A percentile compares a stretch with the other conserved stretches of the same genome.
Conservation (phyloP, 2,888 invertebrate genomes). For the Plagiodera versicolora region DNA sequence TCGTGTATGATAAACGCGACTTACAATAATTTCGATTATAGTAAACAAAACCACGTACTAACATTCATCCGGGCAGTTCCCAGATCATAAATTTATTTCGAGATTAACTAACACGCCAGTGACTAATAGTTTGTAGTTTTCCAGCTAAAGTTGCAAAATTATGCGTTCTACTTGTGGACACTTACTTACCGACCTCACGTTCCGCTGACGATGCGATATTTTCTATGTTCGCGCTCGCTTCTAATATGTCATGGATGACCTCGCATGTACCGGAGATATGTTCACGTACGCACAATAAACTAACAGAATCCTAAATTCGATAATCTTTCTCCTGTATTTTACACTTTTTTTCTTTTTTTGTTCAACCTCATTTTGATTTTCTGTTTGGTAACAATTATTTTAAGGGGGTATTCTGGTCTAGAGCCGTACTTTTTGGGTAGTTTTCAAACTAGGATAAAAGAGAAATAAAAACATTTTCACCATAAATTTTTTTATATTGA, state of each 20-base stretch:
- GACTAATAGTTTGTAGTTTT: conserved; percentile 22
- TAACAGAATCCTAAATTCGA: conserved; percentile 12
- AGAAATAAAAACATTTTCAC: too few relatives aligned
- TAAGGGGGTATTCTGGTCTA: too few relatives aligned
- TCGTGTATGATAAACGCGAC: conserved; percentile 12
- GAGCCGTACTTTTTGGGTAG: too few relatives aligned
- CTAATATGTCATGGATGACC: conserved; percentile 29
- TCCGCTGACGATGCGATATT: conserved; percentile 32
- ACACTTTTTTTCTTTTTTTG: neutral
- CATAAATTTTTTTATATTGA: too few relatives aligned
- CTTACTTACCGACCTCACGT: conserved; percentile 31
- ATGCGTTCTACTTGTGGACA: conserved; percentile 28
- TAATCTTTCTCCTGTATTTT: neutral
- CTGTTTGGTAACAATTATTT: too few relatives aligned
- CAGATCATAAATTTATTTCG: conserved; percentile 20
- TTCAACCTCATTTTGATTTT: neutral
- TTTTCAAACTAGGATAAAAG: too few relatives aligned
- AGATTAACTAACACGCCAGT: conserved; percentile 17
- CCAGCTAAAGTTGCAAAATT: conserved; percentile 25
- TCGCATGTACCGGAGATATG: conserved; percentile 20
- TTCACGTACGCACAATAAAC: conserved; percentile 18
- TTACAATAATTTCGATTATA: conserved; percentile 17
- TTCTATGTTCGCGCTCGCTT: conserved; percentile 27
- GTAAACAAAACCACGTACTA: conserved; percentile 22
- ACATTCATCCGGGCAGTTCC: conserved; percentile 8